Evolutionary conservation across 2,888 invertebrate genomes (phyloP), one percentile per base, ranked within the genome.

Genomic region (Drosophila ustulata): DNA sequence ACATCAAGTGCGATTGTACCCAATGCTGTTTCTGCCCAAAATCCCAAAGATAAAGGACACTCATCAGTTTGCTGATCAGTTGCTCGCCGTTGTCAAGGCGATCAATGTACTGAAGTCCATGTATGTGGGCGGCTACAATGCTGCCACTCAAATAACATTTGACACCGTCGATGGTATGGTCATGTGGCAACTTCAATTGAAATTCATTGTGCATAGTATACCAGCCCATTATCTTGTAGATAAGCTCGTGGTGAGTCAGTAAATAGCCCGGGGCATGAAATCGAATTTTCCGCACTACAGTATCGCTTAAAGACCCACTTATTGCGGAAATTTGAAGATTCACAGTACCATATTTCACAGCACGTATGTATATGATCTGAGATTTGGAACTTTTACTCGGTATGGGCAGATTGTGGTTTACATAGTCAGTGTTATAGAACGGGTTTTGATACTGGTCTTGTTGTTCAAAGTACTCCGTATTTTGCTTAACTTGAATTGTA

Each of bases 11-110:
- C 3, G 34, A 9, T 18, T 1, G 50, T 13, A 18, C 18, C 8
- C 26, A 30, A 3, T 0, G n/a, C 3, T 11, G 4, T 9, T 11
- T 8, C 3, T 46, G 18, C 32, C 65, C 7, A 58, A 56, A 68
- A 5, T 66, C 30, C 66, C 61, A 74, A 6, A 79, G 49, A n/a
- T 39, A 25, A 32, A 46, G 66, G 0, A 23, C 39, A 1, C 55
- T 46, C 8, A 77, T 9, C 43, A 79, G 5, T 11, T 69, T 77
- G n/a, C 65, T 69, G 3, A 79, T 71, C 32, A 71, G 4, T n/a
- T 69, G 47, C 39, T 79, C 74, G 7, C 50, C 50, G 30, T 68
- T 71, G 13, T 72, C 66, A 0, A 45, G n/a, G 0, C 30, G 11
- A 6, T 45, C 1, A 9, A 77, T 11, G 0, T 5, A 1, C 1